Percentiles rank a stretch among this genome's conserved stretches.
Evolutionary conservation across 2,888 invertebrate species (phyloP).

Genomic region (Eumacrocentrus americanus): DNA sequence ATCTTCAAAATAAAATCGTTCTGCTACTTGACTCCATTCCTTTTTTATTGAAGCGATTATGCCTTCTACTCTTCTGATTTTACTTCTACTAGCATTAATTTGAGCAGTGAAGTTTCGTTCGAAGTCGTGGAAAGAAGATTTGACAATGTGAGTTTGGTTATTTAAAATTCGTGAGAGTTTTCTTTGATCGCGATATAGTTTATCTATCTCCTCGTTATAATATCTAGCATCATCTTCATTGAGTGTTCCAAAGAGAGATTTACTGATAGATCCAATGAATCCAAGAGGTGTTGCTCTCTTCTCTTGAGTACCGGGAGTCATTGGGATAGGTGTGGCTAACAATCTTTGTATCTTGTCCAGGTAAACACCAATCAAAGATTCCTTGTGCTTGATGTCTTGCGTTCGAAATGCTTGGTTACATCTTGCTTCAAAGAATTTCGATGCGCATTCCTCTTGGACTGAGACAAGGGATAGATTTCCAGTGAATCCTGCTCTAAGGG

Average conservation of each 20-base stretch:
- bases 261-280: background rate
- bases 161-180: background rate
- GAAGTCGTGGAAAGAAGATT: background rate
- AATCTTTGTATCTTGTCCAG: too few species aligned
- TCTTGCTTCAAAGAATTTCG: too few species aligned
- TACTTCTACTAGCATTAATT: background rate
- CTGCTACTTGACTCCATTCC: background rate
- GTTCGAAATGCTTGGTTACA: too few species aligned
- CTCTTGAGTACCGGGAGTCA: too few species aligned
- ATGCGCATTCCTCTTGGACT: background rate
- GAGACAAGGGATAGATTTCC: background rate
- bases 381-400: background rate
- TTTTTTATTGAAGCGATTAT: too few species aligned
- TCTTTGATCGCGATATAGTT: background rate
- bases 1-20: too few species aligned
- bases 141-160: background rate
- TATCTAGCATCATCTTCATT: constrained; percentile 8
- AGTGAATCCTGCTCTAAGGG: background rate
- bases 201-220: constrained; percentile 12
- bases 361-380: too few species aligned
- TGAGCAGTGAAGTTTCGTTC: background rate
- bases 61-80: background rate
- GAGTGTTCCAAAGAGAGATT: constrained; percentile 5
- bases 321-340: too few species aligned
- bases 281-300: background rate